phyloP scores from a whole-genome alignment of 2,113 vertebrate species.

The Austrofundulus limnaeus region DNA sequence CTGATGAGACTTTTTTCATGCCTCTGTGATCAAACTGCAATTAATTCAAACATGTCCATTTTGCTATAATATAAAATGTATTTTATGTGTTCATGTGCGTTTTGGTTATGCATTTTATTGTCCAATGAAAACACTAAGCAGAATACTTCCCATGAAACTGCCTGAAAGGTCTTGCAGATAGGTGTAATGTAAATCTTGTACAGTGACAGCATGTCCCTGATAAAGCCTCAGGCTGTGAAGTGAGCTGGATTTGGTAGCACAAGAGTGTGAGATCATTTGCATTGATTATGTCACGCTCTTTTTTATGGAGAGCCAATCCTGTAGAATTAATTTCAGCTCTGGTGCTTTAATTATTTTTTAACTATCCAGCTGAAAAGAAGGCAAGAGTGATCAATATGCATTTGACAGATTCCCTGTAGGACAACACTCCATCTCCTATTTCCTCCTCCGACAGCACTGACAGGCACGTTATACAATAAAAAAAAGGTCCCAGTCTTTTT shows the following conservation, averaged over 20 bases:
- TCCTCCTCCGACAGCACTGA: slow-evolving; percentile 56
- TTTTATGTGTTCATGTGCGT: not conserved
- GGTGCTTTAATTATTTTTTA: slow-evolving; percentile 64
- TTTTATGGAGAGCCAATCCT: slow-evolving; percentile 59
- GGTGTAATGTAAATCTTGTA: slow-evolving; percentile 33
- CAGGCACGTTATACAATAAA: slow-evolving; percentile 66
- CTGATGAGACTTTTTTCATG: too few species aligned
- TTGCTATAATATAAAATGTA: too few species aligned
- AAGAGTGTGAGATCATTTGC: slow-evolving; percentile 58
- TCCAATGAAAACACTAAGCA: not conserved
- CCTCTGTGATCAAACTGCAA: too few species aligned
- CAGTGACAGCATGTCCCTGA: slow-evolving; percentile 52
- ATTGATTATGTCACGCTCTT: slow-evolving; percentile 68
- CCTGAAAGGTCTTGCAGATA: not conserved
- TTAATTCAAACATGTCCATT: too few species aligned
- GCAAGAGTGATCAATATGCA: slow-evolving; percentile 60
- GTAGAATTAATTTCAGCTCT: slow-evolving; percentile 69
- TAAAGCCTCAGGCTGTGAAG: slow-evolving; percentile 41
- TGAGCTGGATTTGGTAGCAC: slow-evolving; percentile 38
- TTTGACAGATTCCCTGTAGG: slow-evolving; percentile 51
- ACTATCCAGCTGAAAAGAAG: slow-evolving; percentile 57
- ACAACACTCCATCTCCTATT: slow-evolving; percentile 58
- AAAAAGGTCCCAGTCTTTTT: slow-evolving; percentile 45
- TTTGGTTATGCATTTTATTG: not conserved
- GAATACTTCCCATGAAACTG: not conserved